A percentile compares a stretch with the other conserved stretches of the same genome.
These are phyloP conservation scores for Perithous albicinctus DNA, from an alignment of 2,888 invertebrate species.

Conservation along the genomic window DNA sequence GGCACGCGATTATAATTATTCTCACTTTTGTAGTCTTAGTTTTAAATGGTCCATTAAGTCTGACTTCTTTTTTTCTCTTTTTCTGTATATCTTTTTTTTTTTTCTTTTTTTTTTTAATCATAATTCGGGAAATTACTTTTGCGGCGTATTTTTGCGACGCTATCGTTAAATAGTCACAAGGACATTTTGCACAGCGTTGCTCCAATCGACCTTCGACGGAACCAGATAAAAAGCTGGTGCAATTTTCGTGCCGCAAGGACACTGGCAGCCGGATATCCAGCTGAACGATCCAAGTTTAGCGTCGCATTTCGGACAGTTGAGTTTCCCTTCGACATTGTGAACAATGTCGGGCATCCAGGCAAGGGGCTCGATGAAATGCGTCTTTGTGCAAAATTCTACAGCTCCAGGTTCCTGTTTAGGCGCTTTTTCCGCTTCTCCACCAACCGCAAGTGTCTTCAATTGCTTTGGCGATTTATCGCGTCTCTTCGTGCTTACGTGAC, in stretches of 20 bases:
- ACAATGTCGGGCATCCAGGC: constrained; percentile 94
- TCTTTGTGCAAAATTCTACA: constrained; percentile 88
- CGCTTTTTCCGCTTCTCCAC: constrained; percentile 47
- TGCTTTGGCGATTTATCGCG: constrained; percentile 73
- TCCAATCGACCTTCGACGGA: constrained; percentile 95
- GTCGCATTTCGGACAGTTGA: constrained; percentile 94
- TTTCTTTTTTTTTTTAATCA: not conserved
- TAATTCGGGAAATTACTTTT: constrained; percentile 32
- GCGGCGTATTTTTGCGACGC: not conserved
- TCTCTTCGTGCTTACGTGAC: constrained; percentile 83
- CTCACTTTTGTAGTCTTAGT: constrained; percentile 66
- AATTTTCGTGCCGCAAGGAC: constrained; percentile 95
- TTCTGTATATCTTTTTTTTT: no score
- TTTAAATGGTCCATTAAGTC: constrained; percentile 59
- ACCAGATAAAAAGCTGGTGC: constrained; percentile 96
- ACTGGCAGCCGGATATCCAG: constrained; percentile 94
- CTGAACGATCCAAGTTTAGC: constrained; percentile 95
- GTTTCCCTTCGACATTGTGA: constrained; percentile 91
- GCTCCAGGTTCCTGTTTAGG: constrained; percentile 2
- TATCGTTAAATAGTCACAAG: constrained; percentile 90
- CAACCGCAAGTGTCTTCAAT: constrained; percentile 64
- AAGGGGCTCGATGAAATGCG: constrained; percentile 95
- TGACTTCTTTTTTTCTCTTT: not conserved
- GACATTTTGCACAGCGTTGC: constrained; percentile 94
- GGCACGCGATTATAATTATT: constrained; percentile 68